phyloP scores from a whole-genome alignment of 2,797 vertebrate genomes.

The Anableps anableps region DNA sequence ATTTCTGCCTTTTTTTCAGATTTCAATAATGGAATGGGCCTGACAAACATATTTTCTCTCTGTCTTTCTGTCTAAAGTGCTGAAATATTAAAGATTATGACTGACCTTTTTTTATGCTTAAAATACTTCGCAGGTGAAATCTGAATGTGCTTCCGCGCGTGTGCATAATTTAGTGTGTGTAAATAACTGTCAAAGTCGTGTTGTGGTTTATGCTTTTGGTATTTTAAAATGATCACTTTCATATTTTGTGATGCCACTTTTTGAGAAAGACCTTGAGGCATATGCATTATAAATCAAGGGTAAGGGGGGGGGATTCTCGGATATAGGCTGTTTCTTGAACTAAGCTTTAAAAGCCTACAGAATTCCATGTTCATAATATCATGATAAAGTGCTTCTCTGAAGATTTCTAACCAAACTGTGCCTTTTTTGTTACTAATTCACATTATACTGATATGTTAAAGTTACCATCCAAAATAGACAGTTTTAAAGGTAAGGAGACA shows the following conservation, averaged over 20 bases:
- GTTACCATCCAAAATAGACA: too few species aligned
- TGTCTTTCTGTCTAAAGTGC: slow-evolving; percentile 16
- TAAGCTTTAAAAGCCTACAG: background rate
- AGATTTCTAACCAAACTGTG: background rate
- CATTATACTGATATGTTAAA: background rate
- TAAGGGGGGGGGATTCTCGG: background rate
- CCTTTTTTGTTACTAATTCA: background rate
- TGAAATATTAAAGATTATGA: background rate
- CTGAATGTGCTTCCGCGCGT: slow-evolving; percentile 12
- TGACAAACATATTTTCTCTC: slow-evolving; percentile 14
- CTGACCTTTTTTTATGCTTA: slow-evolving; percentile 50
- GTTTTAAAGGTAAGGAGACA: too few species aligned
- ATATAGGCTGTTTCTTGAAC: background rate
- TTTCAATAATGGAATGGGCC: slow-evolving; percentile 35
- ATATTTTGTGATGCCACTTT: background rate
- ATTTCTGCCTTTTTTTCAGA: slow-evolving; percentile 13
- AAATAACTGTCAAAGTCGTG: background rate
- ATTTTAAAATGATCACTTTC: background rate
- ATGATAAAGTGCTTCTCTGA: background rate
- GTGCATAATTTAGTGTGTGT: background rate
- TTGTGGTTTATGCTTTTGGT: background rate
- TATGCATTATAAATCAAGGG: background rate
- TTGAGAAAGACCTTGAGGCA: background rate
- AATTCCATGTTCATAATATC: background rate
- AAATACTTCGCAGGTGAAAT: slow-evolving; percentile 31